Evolutionary conservation across 2,888 invertebrate genomes (phyloP), one percentile per base, ranked within the genome.

Genomic region (Dugesia japonica): DNA sequence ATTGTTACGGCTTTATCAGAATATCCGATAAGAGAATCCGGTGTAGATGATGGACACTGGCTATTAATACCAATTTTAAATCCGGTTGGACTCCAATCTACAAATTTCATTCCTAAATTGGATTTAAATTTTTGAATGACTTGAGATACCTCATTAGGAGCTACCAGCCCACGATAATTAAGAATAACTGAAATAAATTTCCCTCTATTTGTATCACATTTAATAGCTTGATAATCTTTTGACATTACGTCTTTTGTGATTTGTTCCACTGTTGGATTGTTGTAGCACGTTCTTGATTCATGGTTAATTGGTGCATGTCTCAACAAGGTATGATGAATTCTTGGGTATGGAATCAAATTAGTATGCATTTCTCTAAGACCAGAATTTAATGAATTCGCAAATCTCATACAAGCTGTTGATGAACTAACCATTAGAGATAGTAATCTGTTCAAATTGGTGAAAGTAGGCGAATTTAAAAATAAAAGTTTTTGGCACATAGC

Each of bases 11-110:
- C 82, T 77, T 85, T 79, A 38, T 82, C 82, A 7, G 85, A 83
- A 79, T 85, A 85, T 26, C 86, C 85, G 79, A 92, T 90, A 80
- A 92, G 92, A 27, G 92, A 92, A 4, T 92, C 92, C 15, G 93
- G 93, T 75, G 94, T 92, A 26, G 92, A 92, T 1, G 80, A 77
- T n/a, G 79, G 78, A 38, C 78, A 78, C 79, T 84, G 92, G 87
- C 92, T 92, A 87, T 92, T 92, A 87, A 90, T 90, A 79, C 90
- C 90, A 74, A 87, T 86, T 81, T 83, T 77, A 7, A 79, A 77
- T 1, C 79, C 79, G 0, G 90, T 89, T 0, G 90, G 90, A 81
- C 89, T 89, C 79, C 79, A 79, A 31, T 79, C 79, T 15, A 80
- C 79, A 76, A 80, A 81, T 38, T 80, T 81, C 56, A 81, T 79